phyloP scores from a whole-genome alignment of 2,888 invertebrate genomes.

The Beris chalybata region DNA sequence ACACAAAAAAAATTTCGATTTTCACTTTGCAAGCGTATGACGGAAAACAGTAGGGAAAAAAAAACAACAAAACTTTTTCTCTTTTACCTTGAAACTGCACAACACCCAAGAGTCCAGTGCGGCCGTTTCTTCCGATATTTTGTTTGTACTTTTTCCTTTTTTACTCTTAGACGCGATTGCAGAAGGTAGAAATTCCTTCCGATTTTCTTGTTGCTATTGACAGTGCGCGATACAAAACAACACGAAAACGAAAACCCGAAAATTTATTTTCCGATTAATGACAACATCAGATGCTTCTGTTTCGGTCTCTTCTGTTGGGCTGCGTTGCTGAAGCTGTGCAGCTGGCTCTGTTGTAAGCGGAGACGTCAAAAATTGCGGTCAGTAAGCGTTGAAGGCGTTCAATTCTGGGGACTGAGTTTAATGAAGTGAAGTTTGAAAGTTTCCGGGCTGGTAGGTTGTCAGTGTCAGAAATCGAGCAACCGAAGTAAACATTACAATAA shows the following conservation, averaged over 20 bases:
- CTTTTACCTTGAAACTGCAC: too few relatives aligned
- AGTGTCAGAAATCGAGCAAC: background rate
- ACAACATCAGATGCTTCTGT: background rate
- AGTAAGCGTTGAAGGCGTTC: conserved; percentile 5
- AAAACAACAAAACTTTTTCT: too few relatives aligned
- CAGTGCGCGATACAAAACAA: conserved; percentile 28
- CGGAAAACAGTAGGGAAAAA: too few relatives aligned
- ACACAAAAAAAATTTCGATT: conserved; percentile 10
- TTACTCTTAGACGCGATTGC: too few relatives aligned
- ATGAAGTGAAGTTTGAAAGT: too few relatives aligned
- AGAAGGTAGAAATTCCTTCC: background rate
- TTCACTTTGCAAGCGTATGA: conserved; percentile 11
- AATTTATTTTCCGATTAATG: conserved; percentile 21
- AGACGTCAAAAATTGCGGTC: conserved; percentile 7
- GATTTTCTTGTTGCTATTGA: conserved; percentile 29
- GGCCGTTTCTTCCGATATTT: too few relatives aligned
- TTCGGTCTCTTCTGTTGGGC: background rate
- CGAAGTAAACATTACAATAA: conserved; percentile 1
- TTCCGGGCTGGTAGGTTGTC: too few relatives aligned
- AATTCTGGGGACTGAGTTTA: background rate
- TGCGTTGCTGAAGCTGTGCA: conserved; percentile 1
- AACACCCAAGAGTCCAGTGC: too few relatives aligned
- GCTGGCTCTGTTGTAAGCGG: background rate
- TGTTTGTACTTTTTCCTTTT: too few relatives aligned
- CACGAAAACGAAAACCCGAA: conserved; percentile 11